Percentiles rank a stretch among this genome's conserved stretches.
These are phyloP conservation scores for Naso thynnoides DNA, from an alignment of 2,797 vertebrate genomes.

Conservation along the genomic window DNA sequence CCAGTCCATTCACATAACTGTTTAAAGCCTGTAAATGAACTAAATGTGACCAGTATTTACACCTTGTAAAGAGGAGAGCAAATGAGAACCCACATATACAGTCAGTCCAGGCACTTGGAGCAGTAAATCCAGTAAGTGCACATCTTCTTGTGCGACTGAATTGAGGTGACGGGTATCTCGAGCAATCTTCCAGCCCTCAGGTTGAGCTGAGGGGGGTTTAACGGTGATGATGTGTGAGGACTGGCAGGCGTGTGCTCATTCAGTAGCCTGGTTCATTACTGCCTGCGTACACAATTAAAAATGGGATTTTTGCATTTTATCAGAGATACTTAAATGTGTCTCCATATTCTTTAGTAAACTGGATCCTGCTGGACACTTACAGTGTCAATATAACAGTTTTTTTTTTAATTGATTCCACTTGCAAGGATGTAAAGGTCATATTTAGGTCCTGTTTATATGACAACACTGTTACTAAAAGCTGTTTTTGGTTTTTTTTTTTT, in stretches of 20 bases:
- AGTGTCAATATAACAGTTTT: no score
- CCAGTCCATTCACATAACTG: no score
- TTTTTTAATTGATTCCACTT: no score
- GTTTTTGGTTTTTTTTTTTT: no score
- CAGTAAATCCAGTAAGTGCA: constrained; percentile 50
- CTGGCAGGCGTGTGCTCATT: constrained; percentile 18
- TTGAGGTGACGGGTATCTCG: constrained; percentile 63
- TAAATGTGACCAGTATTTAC: constrained; percentile 31
- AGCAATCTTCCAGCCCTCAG: constrained; percentile 40
- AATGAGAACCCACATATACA: constrained; percentile 1
- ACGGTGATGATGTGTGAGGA: constrained; percentile 33
- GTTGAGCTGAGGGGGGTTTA: constrained; percentile 21
- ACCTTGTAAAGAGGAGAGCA: constrained; percentile 11
- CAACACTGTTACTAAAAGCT: no score
- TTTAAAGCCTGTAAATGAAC: no score
- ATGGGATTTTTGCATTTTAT: background rate
- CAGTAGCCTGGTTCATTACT: constrained; percentile 5
- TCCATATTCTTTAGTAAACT: background rate
- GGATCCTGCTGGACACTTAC: constrained; percentile 7
- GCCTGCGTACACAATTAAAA: background rate
- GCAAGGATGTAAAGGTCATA: no score
- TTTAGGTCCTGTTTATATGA: no score
- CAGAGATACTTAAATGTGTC: background rate
- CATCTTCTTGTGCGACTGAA: constrained; percentile 43
- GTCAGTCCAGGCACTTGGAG: constrained; percentile 24